A percentile compares a stretch with the other conserved stretches of the same genome.
These are phyloP conservation scores for Sebastes paucispinis DNA, from an alignment of 2,797 vertebrate genomes.

Conservation along the genomic window DNA sequence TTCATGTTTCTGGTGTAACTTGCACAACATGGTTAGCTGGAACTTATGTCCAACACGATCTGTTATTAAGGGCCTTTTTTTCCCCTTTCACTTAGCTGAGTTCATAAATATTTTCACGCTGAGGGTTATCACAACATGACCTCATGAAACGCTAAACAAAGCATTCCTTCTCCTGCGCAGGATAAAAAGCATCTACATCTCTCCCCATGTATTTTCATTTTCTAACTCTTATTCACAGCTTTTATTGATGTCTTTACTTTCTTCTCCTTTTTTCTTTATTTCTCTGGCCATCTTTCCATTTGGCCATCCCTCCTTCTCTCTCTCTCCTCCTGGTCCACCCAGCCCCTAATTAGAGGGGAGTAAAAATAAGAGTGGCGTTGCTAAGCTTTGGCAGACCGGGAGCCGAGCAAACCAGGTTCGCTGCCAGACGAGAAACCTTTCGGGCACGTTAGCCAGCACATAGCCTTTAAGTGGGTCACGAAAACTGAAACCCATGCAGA, in stretches of 20 bases:
- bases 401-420: slow-evolving; percentile 32
- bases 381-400: slow-evolving; percentile 52
- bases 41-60: slow-evolving; percentile 53
- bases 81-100: slow-evolving; percentile 49
- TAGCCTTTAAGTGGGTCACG: slow-evolving; percentile 75
- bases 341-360: slow-evolving; percentile 61
- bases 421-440: slow-evolving; percentile 59
- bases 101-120: slow-evolving; percentile 78
- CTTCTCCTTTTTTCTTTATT: slow-evolving; percentile 1
- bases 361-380: slow-evolving; percentile 66
- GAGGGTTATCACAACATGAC: slow-evolving; percentile 80
- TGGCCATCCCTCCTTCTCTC: not conserved
- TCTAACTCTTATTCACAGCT: not conserved
- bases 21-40: slow-evolving; percentile 57
- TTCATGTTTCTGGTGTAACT: slow-evolving; percentile 53
- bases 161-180: slow-evolving; percentile 66
- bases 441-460: slow-evolving; percentile 59
- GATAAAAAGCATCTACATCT: slow-evolving; percentile 32
- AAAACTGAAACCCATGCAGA: slow-evolving; percentile 72
- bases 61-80: slow-evolving; percentile 57
- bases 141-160: slow-evolving; percentile 70
- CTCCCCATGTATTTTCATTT: not conserved
- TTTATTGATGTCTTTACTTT: not conserved
- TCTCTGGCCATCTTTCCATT: slow-evolving; percentile 1
- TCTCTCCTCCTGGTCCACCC: slow-evolving; percentile 27